Evolutionary conservation across 2,797 vertebrate species (phyloP).

Genomic region (Mustela erminea): DNA sequence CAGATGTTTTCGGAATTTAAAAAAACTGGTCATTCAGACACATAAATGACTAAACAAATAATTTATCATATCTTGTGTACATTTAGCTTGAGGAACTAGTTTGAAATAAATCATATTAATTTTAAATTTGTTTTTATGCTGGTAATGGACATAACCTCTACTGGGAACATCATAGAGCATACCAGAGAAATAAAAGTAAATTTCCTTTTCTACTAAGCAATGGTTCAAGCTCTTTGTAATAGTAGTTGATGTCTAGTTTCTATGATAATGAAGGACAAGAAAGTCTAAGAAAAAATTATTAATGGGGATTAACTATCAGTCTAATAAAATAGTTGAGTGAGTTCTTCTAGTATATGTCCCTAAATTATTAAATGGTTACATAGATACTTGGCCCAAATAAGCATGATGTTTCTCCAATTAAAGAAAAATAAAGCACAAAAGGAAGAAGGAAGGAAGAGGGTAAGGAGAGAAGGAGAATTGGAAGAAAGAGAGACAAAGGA

Average conservation of each 20-base stretch:
- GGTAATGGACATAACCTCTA: not conserved
- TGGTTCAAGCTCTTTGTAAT: not conserved
- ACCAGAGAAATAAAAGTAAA: not conserved
- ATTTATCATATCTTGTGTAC: not conserved
- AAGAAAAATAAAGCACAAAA: not conserved
- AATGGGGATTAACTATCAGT: not conserved
- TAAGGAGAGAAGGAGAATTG: not conserved
- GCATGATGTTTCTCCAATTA: not conserved
- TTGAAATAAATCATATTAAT: not conserved
- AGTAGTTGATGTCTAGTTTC: not conserved
- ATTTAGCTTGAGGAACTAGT: not conserved
- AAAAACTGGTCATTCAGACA: not conserved
- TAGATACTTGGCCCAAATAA: not conserved
- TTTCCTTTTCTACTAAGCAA: not conserved
- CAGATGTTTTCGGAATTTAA: conserved; percentile 12
- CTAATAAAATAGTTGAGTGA: not conserved
- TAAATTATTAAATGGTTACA: not conserved
- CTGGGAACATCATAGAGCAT: not conserved
- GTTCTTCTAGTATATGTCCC: not conserved
- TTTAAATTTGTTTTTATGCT: conserved; percentile 16
- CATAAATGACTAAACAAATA: not conserved
- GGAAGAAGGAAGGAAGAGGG: not conserved
- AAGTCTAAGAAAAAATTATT: not conserved
- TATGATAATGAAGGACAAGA: not conserved
- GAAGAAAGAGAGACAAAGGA: not conserved